Conservation (phyloP, 2,113 vertebrate genomes). For the Syngnathoides biaculeatus region DNA sequence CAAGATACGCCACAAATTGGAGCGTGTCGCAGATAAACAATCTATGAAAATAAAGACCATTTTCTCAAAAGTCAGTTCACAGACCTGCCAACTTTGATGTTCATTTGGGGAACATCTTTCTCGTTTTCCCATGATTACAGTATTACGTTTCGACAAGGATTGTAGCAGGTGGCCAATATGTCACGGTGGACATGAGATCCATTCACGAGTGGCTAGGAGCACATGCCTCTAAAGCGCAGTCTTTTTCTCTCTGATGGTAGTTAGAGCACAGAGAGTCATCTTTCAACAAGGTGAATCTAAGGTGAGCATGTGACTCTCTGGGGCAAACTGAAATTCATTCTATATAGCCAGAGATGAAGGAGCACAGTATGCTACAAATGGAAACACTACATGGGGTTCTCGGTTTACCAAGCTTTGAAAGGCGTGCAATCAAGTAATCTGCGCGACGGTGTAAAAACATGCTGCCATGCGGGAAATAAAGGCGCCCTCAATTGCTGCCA, state of each 20-base stretch:
- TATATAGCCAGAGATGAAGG: slow-evolving; percentile 18
- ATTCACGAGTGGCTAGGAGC: background rate
- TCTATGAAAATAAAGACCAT: no score
- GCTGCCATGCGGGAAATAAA: background rate
- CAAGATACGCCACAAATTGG: no score
- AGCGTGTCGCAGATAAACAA: no score
- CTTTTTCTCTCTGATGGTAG: slow-evolving; percentile 2
- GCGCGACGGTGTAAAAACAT: background rate
- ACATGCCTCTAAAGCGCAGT: slow-evolving; percentile 3
- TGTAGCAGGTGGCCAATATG: background rate
- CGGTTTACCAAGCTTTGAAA: background rate
- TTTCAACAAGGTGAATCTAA: slow-evolving; percentile 22
- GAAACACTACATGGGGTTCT: background rate
- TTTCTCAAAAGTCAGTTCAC: no score
- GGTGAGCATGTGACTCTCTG: slow-evolving; percentile 14
- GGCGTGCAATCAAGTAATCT: no score
- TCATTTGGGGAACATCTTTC: background rate
- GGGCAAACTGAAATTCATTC: slow-evolving; percentile 33
- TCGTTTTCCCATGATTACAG: background rate
- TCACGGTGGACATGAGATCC: background rate
- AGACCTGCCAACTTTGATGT: no score
- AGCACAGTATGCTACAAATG: background rate
- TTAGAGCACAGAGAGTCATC: slow-evolving; percentile 17
- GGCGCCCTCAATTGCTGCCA: background rate
- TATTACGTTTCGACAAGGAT: background rate